Evolutionary conservation across 2,113 vertebrate genomes (phyloP).

Genomic region (Girardinichthys multiradiatus): DNA sequence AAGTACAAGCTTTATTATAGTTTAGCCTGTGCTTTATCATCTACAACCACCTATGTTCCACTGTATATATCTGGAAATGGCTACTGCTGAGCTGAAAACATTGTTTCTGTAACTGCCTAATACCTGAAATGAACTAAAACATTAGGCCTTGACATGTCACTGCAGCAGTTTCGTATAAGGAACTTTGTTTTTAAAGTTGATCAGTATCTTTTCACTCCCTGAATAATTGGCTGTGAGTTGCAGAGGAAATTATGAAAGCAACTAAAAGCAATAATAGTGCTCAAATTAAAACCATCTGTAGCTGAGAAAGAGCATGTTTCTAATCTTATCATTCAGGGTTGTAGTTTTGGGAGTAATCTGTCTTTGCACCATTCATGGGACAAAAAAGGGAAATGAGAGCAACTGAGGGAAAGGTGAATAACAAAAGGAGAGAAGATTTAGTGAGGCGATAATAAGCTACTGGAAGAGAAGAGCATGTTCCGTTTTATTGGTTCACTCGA

Average conservation of each 20-base stretch:
- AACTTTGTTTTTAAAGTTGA: slow-evolving; percentile 1
- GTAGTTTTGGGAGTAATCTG: slow-evolving; percentile 34
- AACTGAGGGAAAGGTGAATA: slow-evolving; percentile 25
- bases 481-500: slow-evolving; percentile 40
- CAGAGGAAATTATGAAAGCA: slow-evolving; percentile 23
- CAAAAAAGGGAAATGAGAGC: slow-evolving; percentile 47
- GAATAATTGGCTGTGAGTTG: slow-evolving; percentile 22
- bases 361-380: slow-evolving; percentile 23
- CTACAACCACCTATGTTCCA: neutral
- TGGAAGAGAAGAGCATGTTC: slow-evolving; percentile 42
- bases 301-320: slow-evolving; percentile 23
- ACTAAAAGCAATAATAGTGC: slow-evolving; percentile 32
- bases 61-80: neutral
- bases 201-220: slow-evolving; percentile 16
- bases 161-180: neutral
- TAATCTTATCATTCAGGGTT: neutral
- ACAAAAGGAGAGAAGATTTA: slow-evolving; percentile 56
- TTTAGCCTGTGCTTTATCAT: neutral
- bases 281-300: slow-evolving; percentile 52
- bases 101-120: neutral
- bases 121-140: neutral
- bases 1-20: neutral
- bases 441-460: slow-evolving; percentile 58
- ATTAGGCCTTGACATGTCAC: slow-evolving; percentile 14
- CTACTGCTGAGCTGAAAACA: neutral